A percentile compares a stretch with the other conserved stretches of the same genome.
phyloP scores from a whole-genome alignment of 2,888 invertebrate genomes.

The Ornithoptera priamus region DNA sequence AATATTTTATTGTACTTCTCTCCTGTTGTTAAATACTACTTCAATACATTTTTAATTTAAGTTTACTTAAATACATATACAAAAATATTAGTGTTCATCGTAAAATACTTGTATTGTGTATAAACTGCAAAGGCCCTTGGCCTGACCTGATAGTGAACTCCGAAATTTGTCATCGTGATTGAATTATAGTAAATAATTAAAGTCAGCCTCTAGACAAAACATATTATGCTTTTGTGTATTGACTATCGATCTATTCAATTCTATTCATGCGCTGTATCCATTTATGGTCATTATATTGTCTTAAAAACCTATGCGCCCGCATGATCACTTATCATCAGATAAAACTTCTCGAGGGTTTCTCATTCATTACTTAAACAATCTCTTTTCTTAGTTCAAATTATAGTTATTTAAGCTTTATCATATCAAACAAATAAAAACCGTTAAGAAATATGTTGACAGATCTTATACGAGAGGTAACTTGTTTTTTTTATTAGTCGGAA shows the following conservation, averaged over 20 bases:
- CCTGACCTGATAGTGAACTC: not conserved
- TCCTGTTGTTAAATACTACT: no score
- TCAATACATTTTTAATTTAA: no score
- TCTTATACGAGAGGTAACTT: not conserved
- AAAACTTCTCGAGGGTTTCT: no score
- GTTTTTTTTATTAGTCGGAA: conserved; percentile 12
- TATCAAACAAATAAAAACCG: conserved; percentile 1
- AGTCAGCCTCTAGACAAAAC: not conserved
- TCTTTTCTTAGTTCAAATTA: not conserved
- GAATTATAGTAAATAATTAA: not conserved
- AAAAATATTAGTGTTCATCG: no score
- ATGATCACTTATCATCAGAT: no score
- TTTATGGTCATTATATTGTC: no score
- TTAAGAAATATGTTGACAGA: conserved; percentile 3
- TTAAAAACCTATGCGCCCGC: no score
- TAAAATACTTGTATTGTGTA: not conserved
- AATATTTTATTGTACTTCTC: no score
- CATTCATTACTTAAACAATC: not conserved
- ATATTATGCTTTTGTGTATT: conserved; percentile 1
- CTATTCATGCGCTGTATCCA: no score
- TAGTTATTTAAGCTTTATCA: not conserved
- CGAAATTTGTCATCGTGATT: not conserved
- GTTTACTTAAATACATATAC: no score
- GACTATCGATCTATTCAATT: not conserved
- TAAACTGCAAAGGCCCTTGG: not conserved